A percentile compares a stretch with the other conserved stretches of the same genome.
These are phyloP conservation scores for Megaceryle torquata DNA, from an alignment of 2,113 vertebrate species.

Conservation along the genomic window DNA sequence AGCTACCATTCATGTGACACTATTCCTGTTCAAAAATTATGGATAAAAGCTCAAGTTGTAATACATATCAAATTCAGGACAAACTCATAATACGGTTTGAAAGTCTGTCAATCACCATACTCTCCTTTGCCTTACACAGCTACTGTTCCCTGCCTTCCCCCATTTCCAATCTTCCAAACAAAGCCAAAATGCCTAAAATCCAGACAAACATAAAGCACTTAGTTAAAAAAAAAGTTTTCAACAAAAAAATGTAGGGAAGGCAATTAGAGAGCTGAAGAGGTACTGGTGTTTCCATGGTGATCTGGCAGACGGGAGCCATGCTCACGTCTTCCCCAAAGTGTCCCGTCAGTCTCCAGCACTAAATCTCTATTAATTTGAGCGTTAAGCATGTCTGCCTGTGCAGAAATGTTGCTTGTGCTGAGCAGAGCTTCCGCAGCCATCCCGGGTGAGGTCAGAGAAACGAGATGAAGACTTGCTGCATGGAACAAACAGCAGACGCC, in stretches of 20 bases:
- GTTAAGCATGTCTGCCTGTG: not conserved
- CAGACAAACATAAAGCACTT: not conserved
- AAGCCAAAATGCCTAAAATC: not conserved
- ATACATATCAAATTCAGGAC: not conserved
- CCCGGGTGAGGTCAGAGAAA: not conserved
- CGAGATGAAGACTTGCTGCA: not conserved
- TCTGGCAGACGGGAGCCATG: not conserved
- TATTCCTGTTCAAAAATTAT: not conserved
- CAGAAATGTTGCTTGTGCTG: not conserved
- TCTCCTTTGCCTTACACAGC: not conserved
- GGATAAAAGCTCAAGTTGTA: not conserved
- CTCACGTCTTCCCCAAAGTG: not conserved
- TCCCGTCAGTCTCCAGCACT: conserved; percentile 9
- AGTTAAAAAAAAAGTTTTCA: not conserved
- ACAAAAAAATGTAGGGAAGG: conserved; percentile 8
- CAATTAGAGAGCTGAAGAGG: conserved; percentile 46
- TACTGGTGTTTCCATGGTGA: conserved; percentile 56
- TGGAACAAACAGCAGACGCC: conserved; percentile 20
- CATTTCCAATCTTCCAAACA: not conserved
- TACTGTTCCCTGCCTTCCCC: not conserved
- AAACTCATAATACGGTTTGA: not conserved
- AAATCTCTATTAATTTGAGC: conserved; percentile 40
- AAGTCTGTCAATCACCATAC: not conserved
- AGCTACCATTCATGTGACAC: not conserved
- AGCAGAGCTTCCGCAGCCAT: not conserved